Conservation (phyloP, 2,797 vertebrate species). For the Rhabdomys pumilio region DNA sequence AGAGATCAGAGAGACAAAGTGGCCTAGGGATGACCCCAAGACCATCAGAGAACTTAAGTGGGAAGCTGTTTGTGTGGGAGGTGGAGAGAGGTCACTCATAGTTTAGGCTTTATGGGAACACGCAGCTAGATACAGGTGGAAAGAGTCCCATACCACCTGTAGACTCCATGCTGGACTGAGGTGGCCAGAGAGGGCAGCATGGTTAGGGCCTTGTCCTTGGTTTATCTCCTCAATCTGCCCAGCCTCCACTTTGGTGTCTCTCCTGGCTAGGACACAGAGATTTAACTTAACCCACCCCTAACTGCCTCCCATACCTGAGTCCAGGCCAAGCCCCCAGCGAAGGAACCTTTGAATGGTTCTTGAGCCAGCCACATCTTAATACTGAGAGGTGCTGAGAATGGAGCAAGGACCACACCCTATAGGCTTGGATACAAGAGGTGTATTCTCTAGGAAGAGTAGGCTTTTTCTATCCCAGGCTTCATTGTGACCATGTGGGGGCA, state of each 20-base stretch:
- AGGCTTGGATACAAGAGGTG: not conserved
- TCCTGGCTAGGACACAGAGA: not conserved
- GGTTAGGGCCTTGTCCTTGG: not conserved
- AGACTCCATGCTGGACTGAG: not conserved
- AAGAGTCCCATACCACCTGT: rapidly evolving
- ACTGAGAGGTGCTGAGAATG: not conserved
- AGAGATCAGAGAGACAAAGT: not conserved
- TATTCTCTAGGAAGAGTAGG: not conserved
- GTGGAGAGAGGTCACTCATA: not conserved
- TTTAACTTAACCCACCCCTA: not conserved
- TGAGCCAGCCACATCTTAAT: not conserved
- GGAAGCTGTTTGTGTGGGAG: not conserved
- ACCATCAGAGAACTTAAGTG: not conserved
- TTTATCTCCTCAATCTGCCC: not conserved
- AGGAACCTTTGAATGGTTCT: not conserved
- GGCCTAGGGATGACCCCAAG: not conserved
- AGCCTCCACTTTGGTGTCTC: not conserved
- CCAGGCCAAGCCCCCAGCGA: not conserved
- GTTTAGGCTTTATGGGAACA: not conserved
- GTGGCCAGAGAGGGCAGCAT: not conserved
- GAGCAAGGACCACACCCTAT: not conserved
- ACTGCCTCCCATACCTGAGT: not conserved
- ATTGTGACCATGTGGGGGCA: not conserved
- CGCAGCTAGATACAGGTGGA: not conserved
- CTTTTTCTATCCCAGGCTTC: not conserved